Conservation (phyloP, 1,140 invertebrate genomes). For the Calosoma granatense region DNA sequence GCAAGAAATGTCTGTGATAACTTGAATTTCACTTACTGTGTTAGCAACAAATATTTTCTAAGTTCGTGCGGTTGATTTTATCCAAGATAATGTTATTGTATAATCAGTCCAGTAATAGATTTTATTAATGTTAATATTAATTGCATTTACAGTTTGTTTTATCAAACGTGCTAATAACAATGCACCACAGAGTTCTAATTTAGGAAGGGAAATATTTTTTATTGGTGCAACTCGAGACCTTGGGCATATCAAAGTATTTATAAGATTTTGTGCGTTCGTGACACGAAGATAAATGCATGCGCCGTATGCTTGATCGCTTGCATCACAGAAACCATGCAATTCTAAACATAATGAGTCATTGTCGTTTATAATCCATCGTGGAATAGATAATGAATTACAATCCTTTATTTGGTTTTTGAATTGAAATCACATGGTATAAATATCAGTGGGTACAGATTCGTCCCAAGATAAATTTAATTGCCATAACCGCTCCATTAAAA, state of each 20-base stretch:
- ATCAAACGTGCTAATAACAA: conserved; percentile 24
- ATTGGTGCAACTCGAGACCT: conserved; percentile 33
- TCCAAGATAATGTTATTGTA: conserved; percentile 19
- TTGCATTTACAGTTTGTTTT: conserved; percentile 13
- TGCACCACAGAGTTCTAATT: conserved; percentile 35
- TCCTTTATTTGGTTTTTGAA: neutral
- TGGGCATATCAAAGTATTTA: conserved; percentile 22
- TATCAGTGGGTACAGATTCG: conserved; percentile 15
- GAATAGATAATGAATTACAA: conserved; percentile 13
- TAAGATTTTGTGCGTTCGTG: conserved; percentile 12
- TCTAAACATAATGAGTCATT: neutral
- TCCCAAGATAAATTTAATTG: conserved; percentile 19
- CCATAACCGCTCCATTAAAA: conserved; percentile 21
- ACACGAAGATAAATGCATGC: conserved; percentile 28
- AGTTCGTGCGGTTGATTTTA: conserved; percentile 12
- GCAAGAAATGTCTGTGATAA: conserved; percentile 11
- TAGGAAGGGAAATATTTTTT: conserved; percentile 29
- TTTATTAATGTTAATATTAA: conserved; percentile 24
- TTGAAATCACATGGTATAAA: neutral
- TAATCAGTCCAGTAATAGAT: conserved; percentile 21
- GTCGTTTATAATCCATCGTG: conserved; percentile 16
- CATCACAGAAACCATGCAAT: conserved; percentile 29
- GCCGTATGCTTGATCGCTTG: conserved; percentile 26
- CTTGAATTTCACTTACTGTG: conserved; percentile 26
- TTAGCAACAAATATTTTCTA: conserved; percentile 22